Conservation (phyloP, 2,797 vertebrate genomes). For the Perodicticus potto region DNA sequence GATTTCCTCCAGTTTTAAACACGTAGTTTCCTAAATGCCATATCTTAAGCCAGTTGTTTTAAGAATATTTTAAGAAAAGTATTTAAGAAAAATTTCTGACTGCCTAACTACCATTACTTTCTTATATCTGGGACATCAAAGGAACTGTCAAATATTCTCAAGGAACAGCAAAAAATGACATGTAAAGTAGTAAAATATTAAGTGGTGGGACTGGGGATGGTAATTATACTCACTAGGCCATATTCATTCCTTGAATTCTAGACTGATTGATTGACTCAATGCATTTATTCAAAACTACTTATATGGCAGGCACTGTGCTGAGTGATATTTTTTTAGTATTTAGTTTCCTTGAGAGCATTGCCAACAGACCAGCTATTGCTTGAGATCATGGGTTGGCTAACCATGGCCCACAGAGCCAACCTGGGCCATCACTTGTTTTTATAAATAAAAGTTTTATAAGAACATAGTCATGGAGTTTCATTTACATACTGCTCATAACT, state of each 20-base stretch:
- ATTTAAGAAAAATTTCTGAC: slow-evolving; percentile 32
- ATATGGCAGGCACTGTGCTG: not conserved
- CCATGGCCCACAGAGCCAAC: not conserved
- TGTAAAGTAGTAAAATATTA: not conserved
- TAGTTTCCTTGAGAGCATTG: slow-evolving; percentile 31
- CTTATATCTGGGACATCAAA: not conserved
- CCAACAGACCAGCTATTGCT: not conserved
- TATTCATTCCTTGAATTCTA: not conserved
- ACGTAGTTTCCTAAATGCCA: not conserved
- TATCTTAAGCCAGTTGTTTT: slow-evolving; percentile 28
- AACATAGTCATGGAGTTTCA: not conserved
- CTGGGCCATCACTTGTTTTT: not conserved
- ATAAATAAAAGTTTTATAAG: not conserved
- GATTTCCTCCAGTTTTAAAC: not conserved
- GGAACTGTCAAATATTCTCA: slow-evolving; percentile 40
- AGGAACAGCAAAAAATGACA: slow-evolving; percentile 30
- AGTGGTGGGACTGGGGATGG: not conserved
- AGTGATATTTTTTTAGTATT: not conserved
- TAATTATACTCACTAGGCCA: not conserved
- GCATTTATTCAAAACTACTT: slow-evolving; percentile 21
- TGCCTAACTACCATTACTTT: not conserved
- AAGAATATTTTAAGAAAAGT: slow-evolving; percentile 20
- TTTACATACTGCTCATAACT: not conserved
- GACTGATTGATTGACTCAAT: not conserved
- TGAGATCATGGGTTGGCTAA: not conserved